Conservation (phyloP, 2,888 invertebrate species). For the Netelia inedita region DNA sequence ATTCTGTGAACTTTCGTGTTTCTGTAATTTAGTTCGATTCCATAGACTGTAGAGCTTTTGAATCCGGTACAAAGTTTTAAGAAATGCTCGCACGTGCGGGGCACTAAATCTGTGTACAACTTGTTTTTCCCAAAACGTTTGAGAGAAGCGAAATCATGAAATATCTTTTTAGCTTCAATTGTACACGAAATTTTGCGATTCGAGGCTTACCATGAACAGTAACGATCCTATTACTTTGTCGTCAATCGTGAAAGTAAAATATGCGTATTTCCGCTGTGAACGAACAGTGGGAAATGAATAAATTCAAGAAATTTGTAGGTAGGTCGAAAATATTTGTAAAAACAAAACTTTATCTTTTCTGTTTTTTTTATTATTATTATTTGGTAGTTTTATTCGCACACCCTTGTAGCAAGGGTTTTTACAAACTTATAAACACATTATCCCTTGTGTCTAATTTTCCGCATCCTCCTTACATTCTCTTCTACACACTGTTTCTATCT, state of each 20-base stretch:
- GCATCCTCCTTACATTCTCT: too few relatives aligned
- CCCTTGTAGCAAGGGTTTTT: too few relatives aligned
- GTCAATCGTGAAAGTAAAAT: slow-evolving; percentile 86
- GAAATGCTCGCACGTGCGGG: slow-evolving; percentile 87
- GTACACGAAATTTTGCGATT: background rate
- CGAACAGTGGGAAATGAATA: background rate
- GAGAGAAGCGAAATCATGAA: slow-evolving; percentile 24
- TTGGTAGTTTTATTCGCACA: too few relatives aligned
- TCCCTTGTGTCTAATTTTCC: too few relatives aligned
- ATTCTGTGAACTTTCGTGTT: slow-evolving; percentile 84
- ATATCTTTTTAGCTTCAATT: background rate
- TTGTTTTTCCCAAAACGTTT: slow-evolving; percentile 75
- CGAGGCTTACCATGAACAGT: slow-evolving; percentile 87
- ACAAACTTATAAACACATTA: too few relatives aligned
- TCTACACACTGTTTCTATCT: too few relatives aligned
- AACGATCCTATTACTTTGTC: slow-evolving; percentile 85
- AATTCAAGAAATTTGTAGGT: slow-evolving; percentile 19
- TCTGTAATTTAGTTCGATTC: slow-evolving; percentile 78
- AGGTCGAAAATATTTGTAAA: background rate
- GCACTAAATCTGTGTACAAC: slow-evolving; percentile 88
- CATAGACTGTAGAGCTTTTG: slow-evolving; percentile 76
- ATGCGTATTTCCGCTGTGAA: slow-evolving; percentile 87
- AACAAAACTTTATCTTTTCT: background rate
- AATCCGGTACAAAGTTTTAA: slow-evolving; percentile 86
- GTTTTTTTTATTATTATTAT: too few relatives aligned